Evolutionary conservation across 1,140 invertebrate species (phyloP).

Genomic region (Tetramorium simillimum): DNA sequence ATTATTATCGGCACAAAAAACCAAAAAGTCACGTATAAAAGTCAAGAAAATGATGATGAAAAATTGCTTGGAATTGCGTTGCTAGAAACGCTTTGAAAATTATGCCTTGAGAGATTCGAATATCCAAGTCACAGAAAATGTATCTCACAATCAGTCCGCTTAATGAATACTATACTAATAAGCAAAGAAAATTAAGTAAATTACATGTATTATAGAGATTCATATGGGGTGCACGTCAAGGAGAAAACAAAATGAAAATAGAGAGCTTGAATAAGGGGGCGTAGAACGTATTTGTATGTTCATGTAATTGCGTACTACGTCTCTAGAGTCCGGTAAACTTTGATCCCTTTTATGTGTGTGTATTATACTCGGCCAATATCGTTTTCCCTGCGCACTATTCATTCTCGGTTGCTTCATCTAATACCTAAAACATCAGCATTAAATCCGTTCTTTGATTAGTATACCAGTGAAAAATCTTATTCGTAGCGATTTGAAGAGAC

Average conservation of each 20-base stretch:
- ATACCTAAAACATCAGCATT: constrained; percentile 18
- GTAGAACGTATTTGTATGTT: not conserved
- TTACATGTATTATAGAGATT: not conserved
- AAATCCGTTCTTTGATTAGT: constrained; percentile 8
- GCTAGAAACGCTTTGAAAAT: not conserved
- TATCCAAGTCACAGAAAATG: constrained; percentile 3
- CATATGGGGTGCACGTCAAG: not conserved
- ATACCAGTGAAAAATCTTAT: not conserved
- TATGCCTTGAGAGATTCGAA: no score
- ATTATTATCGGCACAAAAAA: not conserved
- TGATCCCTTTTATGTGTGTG: constrained; percentile 9
- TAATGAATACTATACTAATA: constrained; percentile 27
- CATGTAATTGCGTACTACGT: constrained; percentile 40
- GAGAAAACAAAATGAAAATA: constrained; percentile 21
- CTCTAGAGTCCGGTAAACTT: constrained; percentile 34
- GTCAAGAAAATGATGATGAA: not conserved
- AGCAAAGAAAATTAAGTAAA: not conserved
- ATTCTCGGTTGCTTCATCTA: constrained; percentile 13
- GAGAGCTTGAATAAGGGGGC: not conserved
- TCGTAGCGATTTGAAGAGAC: not conserved
- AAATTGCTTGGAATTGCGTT: not conserved
- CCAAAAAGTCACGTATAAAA: not conserved
- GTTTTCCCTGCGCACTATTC: constrained; percentile 4
- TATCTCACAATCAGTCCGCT: not conserved
- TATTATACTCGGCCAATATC: constrained; percentile 4